Evolutionary conservation across 1,140 invertebrate genomes (phyloP).

Genomic region (Drosophila erecta): DNA sequence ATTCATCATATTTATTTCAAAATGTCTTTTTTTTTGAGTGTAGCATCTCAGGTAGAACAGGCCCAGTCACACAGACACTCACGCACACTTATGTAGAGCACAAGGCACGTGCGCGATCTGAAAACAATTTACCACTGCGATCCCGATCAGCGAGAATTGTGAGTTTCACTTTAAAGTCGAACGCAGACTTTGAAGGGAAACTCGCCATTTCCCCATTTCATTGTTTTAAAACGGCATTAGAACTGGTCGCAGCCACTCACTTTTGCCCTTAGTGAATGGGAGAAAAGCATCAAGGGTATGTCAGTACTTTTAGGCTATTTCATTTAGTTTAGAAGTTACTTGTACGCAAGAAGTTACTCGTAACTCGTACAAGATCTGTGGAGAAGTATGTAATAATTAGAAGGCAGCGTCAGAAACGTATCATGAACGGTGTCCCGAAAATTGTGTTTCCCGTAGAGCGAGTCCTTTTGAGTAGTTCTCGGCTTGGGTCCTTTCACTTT

Average conservation of each 20-base stretch:
- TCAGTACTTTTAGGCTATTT: not conserved
- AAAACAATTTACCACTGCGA: slow-evolving; percentile 17
- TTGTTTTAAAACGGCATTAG: slow-evolving; percentile 13
- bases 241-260: too few species aligned
- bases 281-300: not conserved
- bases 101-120: slow-evolving; percentile 42
- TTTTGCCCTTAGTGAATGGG: not conserved
- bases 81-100: slow-evolving; percentile 17
- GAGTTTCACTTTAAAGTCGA: too few species aligned
- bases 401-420: not conserved
- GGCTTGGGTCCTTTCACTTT: slow-evolving; percentile 13
- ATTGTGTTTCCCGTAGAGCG: slow-evolving; percentile 1
- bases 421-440: not conserved
- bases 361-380: not conserved
- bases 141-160: slow-evolving; percentile 11
- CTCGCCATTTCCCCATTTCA: slow-evolving; percentile 44
- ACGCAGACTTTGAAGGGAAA: slow-evolving; percentile 43
- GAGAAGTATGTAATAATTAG: too few species aligned
- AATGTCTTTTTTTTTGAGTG: not conserved
- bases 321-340: not conserved
- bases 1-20: not conserved
- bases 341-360: too few species aligned
- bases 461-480: slow-evolving; percentile 2
- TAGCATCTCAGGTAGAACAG: slow-evolving; percentile 4
- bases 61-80: slow-evolving; percentile 10